These are phyloP conservation scores for Amphilophus citrinellus DNA, from an alignment of 2,113 vertebrate species.

Conservation along the genomic window DNA sequence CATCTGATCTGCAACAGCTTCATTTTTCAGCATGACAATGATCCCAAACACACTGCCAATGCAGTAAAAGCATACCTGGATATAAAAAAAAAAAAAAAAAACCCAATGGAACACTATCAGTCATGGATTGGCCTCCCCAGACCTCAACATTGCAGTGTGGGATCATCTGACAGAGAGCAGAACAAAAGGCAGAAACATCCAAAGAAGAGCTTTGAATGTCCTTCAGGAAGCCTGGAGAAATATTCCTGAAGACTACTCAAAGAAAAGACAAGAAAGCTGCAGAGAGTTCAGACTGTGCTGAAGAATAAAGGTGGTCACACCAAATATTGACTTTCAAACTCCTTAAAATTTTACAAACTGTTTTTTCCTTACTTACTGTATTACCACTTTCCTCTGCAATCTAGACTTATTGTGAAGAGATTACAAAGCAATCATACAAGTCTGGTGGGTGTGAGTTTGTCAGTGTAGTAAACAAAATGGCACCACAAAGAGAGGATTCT, in stretches of 20 bases:
- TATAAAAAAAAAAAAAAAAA: background rate
- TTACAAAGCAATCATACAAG: background rate
- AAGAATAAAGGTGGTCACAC: too few relatives aligned
- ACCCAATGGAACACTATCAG: background rate
- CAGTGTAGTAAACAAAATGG: background rate
- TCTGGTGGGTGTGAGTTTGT: background rate
- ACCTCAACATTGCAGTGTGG: background rate
- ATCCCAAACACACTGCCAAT: background rate
- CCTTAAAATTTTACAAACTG: too few relatives aligned
- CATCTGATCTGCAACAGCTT: background rate
- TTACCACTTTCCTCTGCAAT: background rate
- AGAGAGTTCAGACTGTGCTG: background rate
- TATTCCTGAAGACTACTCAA: background rate
- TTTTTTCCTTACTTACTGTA: too few relatives aligned
- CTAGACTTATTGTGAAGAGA: background rate
- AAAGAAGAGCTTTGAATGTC: background rate
- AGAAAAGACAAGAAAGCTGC: background rate
- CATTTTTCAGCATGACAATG: background rate
- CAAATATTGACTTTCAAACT: too few relatives aligned
- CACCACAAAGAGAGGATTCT: background rate
- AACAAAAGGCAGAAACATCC: background rate
- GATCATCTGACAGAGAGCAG: background rate
- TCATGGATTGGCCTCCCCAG: background rate
- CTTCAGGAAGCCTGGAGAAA: accelerated
- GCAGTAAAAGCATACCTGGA: background rate